These are phyloP conservation scores for Cenopis cana DNA, from an alignment of 2,888 invertebrate genomes.

Conservation along the genomic window DNA sequence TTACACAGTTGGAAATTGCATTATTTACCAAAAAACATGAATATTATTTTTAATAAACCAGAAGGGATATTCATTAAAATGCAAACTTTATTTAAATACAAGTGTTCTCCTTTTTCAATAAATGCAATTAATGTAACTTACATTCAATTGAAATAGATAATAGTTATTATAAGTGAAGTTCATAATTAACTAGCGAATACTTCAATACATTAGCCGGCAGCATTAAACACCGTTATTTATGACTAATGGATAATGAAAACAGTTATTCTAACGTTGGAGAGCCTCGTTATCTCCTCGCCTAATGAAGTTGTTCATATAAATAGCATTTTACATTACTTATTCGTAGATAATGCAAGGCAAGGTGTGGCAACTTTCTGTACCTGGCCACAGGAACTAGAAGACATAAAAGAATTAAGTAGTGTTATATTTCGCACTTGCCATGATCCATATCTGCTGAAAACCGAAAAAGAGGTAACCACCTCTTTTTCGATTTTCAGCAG, in stretches of 20 bases:
- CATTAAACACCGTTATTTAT: slow-evolving; percentile 25
- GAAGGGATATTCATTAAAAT: background rate
- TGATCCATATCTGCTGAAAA: no score
- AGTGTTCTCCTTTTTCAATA: background rate
- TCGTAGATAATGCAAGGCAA: slow-evolving; percentile 2
- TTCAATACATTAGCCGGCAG: slow-evolving; percentile 26
- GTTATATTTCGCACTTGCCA: no score
- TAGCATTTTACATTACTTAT: slow-evolving; percentile 2
- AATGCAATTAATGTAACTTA: background rate
- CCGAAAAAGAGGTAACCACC: no score
- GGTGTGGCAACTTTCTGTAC: background rate
- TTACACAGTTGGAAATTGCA: background rate
- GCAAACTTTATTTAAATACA: background rate
- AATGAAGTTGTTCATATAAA: slow-evolving; percentile 8
- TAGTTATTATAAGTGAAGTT: slow-evolving; percentile 4
- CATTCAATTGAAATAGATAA: background rate
- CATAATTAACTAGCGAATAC: slow-evolving; percentile 20
- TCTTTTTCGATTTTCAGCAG: no score
- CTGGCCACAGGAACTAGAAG: background rate
- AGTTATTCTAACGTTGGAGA: slow-evolving; percentile 20
- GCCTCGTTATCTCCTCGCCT: slow-evolving; percentile 17
- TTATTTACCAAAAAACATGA: background rate
- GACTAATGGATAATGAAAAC: slow-evolving; percentile 26
- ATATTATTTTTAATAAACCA: background rate
- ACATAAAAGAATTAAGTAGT: no score